These are phyloP conservation scores for Anisognathus igniventris DNA, from an alignment of 2,797 vertebrate genomes.

Conservation along the genomic window DNA sequence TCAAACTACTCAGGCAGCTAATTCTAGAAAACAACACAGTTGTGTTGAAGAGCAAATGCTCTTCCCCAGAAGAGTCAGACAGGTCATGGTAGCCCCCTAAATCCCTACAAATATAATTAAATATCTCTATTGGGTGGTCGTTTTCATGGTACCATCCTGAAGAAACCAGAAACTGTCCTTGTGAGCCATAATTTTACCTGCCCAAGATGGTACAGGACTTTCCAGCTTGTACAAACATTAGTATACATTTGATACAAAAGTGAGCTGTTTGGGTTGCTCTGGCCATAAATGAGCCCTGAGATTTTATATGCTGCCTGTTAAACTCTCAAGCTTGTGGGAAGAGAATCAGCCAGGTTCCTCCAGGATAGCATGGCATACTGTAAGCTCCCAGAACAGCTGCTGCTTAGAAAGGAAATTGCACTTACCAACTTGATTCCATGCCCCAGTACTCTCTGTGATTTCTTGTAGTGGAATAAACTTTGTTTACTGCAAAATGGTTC, in stretches of 20 bases:
- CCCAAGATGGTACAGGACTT: background rate
- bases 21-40: background rate
- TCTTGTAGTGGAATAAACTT: background rate
- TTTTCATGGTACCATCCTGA: background rate
- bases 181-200: background rate
- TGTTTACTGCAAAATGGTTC: background rate
- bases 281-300: background rate
- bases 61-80: background rate
- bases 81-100: background rate
- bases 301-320: background rate
- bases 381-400: background rate
- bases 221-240: background rate
- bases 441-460: background rate
- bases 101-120: background rate
- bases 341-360: background rate
- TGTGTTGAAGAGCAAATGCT: background rate
- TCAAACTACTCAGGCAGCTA: background rate
- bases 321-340: background rate
- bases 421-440: background rate
- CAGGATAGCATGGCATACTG: background rate
- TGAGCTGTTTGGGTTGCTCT: background rate
- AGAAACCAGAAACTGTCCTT: background rate
- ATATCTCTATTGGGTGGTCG: background rate
- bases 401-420: background rate
- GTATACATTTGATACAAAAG: background rate